Percentiles rank a stretch among this genome's conserved stretches.
These are phyloP conservation scores for Epinotia nisella DNA, from an alignment of 2,888 invertebrate genomes.

Conservation along the genomic window DNA sequence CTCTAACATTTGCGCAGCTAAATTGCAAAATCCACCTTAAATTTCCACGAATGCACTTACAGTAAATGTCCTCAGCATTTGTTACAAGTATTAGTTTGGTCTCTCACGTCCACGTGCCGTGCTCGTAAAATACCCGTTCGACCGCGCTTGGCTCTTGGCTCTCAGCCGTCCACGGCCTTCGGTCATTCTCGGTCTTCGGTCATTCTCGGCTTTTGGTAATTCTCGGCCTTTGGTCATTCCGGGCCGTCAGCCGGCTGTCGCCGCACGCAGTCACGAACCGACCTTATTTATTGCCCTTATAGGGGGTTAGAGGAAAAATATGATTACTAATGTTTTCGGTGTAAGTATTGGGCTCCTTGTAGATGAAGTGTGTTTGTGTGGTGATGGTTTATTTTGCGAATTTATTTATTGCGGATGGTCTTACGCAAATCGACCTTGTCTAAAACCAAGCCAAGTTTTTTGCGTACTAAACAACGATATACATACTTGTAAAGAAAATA, in stretches of 20 bases:
- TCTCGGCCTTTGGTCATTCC: conserved; percentile 11
- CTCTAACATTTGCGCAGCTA: conserved; percentile 11
- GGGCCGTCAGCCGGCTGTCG: conserved; percentile 4
- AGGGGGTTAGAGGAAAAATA: conserved; percentile 58
- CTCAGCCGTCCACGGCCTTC: conserved; percentile 19
- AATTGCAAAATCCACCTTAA: conserved; percentile 38
- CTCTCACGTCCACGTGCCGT: conserved; percentile 56
- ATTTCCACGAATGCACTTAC: conserved; percentile 42
- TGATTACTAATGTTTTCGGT: conserved; percentile 36
- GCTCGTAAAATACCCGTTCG: conserved; percentile 55
- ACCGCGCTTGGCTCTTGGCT: conserved; percentile 34
- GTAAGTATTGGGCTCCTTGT: conserved; percentile 27
- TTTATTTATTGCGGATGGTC: not conserved
- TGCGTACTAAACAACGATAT: too few relatives aligned
- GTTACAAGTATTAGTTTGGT: conserved; percentile 51
- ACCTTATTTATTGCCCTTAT: conserved; percentile 62
- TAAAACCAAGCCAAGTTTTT: too few relatives aligned
- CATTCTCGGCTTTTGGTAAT: conserved; percentile 39
- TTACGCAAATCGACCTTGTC: too few relatives aligned
- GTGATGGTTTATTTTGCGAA: conserved; percentile 5
- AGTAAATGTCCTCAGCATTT: conserved; percentile 39
- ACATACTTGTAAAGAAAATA: too few relatives aligned
- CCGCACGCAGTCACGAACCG: conserved; percentile 21
- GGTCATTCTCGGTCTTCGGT: not conserved
- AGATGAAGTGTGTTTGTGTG: not conserved